These are phyloP conservation scores for Pithys albifrons DNA, from an alignment of 2,113 vertebrate genomes.

Conservation along the genomic window DNA sequence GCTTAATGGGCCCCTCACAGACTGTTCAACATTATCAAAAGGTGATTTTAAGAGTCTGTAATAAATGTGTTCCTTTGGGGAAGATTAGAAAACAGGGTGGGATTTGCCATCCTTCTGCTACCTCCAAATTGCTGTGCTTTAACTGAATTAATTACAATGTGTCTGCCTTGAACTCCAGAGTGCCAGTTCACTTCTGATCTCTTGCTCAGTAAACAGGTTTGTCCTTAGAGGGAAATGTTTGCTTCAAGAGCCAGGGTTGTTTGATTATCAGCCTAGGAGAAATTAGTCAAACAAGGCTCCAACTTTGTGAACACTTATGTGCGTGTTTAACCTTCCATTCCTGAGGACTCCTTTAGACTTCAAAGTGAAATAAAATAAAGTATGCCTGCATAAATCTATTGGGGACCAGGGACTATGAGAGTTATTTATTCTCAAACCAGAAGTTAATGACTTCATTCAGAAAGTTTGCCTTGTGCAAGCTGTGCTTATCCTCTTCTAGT, in stretches of 20 bases:
- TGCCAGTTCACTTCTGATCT: constrained; percentile 32
- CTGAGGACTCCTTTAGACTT: constrained; percentile 29
- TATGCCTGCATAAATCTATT: not conserved
- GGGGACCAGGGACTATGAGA: not conserved
- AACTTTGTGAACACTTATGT: not conserved
- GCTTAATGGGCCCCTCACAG: constrained; percentile 61
- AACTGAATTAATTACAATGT: constrained; percentile 49
- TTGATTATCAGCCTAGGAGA: constrained; percentile 62
- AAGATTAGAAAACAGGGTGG: constrained; percentile 46
- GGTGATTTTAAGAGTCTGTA: constrained; percentile 63
- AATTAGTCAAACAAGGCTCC: constrained; percentile 41
- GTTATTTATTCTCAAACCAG: not conserved
- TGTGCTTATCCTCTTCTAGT: not conserved
- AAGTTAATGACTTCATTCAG: not conserved
- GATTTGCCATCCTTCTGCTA: constrained; percentile 63
- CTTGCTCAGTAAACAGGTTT: constrained; percentile 35
- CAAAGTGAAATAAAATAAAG: constrained; percentile 23
- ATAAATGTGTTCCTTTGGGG: constrained; percentile 63
- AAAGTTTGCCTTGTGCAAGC: not conserved
- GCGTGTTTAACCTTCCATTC: constrained; percentile 36
- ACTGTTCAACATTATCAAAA: constrained; percentile 59
- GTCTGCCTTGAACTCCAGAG: constrained; percentile 29
- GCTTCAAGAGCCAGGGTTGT: constrained; percentile 1
- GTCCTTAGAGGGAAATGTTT: constrained; percentile 48
- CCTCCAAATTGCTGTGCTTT: constrained; percentile 50